phyloP scores from a whole-genome alignment of 2,888 invertebrate species.

The Chloromyia formosa region DNA sequence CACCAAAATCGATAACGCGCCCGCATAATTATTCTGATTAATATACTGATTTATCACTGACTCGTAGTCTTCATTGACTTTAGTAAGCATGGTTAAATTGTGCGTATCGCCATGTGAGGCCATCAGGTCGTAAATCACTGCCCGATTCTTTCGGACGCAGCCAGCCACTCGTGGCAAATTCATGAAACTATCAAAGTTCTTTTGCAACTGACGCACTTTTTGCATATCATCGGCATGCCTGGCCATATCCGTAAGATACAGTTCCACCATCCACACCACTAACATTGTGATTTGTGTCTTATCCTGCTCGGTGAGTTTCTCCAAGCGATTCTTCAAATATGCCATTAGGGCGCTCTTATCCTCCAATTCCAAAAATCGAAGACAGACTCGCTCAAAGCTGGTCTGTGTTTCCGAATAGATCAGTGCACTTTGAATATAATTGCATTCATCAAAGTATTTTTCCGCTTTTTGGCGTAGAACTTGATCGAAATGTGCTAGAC shows the following conservation, averaged over 20 bases:
- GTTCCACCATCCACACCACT: slow-evolving; percentile 93
- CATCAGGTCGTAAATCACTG: slow-evolving; percentile 88
- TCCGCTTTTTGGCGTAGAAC: slow-evolving; percentile 91
- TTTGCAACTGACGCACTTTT: slow-evolving; percentile 70
- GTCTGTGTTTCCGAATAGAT: slow-evolving; percentile 90
- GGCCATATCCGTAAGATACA: slow-evolving; percentile 91
- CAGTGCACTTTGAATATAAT: slow-evolving; percentile 85
- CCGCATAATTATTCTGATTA: slow-evolving; percentile 77
- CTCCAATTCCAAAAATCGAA: slow-evolving; percentile 86
- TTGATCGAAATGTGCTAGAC: slow-evolving; percentile 82
- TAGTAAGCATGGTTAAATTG: slow-evolving; percentile 87
- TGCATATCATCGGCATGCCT: slow-evolving; percentile 53
- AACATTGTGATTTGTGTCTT: slow-evolving; percentile 92
- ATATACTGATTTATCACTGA: slow-evolving; percentile 90
- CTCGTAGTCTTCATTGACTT: slow-evolving; percentile 90
- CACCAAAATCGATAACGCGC: slow-evolving; percentile 79
- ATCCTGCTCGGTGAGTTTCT: slow-evolving; percentile 74
- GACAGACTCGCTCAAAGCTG: slow-evolving; percentile 92
- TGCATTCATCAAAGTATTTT: slow-evolving; percentile 77
- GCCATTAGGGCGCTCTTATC: slow-evolving; percentile 87
- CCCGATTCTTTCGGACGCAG: slow-evolving; percentile 82
- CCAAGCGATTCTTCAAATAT: slow-evolving; percentile 85
- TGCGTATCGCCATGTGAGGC: slow-evolving; percentile 94
- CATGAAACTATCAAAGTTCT: slow-evolving; percentile 81
- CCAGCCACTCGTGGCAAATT: slow-evolving; percentile 76